Conservation (phyloP, 37 sponge, comb jelly and placozoan genomes). For the Beroe ovata region DNA sequence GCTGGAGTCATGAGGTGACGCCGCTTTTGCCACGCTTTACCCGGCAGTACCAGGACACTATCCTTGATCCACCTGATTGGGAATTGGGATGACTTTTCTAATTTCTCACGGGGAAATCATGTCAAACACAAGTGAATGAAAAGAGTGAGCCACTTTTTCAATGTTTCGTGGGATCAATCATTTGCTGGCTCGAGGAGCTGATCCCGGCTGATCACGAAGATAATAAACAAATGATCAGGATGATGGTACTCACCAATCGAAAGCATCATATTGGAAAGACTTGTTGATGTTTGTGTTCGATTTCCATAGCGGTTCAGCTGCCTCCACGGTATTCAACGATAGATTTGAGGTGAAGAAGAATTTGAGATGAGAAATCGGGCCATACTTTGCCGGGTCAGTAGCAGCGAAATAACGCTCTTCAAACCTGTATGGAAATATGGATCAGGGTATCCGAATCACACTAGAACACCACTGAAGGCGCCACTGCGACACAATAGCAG, state of each 20-base stretch:
- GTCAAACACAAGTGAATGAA: too few species aligned
- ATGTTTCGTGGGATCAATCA: too few species aligned
- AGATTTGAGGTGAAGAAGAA: conserved; percentile 2
- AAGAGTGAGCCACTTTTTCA: too few species aligned
- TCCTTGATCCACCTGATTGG: conserved; percentile 66
- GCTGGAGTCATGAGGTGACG: conserved; percentile 66
- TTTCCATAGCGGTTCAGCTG: conserved; percentile 20
- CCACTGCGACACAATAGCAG: not conserved
- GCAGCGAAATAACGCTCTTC: conserved; percentile 43
- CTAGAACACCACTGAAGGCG: too few species aligned
- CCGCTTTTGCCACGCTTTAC: conserved; percentile 60
- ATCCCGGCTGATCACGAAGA: too few species aligned
- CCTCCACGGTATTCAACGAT: conserved; percentile 20
- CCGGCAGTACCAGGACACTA: conserved; percentile 60
- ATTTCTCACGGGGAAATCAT: too few species aligned
- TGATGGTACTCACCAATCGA: conserved; percentile 9
- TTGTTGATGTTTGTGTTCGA: conserved; percentile 39
- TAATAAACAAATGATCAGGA: too few species aligned
- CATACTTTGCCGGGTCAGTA: conserved; percentile 15
- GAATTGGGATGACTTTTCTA: too few species aligned
- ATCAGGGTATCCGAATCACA: too few species aligned
- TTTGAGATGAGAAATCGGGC: conserved; percentile 28
- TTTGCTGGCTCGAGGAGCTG: too few species aligned
- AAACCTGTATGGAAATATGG: conserved; percentile 32
- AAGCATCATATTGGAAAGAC: conserved; percentile 55